phyloP scores from a whole-genome alignment of 2,797 vertebrate genomes.

The Staurois parvus region DNA sequence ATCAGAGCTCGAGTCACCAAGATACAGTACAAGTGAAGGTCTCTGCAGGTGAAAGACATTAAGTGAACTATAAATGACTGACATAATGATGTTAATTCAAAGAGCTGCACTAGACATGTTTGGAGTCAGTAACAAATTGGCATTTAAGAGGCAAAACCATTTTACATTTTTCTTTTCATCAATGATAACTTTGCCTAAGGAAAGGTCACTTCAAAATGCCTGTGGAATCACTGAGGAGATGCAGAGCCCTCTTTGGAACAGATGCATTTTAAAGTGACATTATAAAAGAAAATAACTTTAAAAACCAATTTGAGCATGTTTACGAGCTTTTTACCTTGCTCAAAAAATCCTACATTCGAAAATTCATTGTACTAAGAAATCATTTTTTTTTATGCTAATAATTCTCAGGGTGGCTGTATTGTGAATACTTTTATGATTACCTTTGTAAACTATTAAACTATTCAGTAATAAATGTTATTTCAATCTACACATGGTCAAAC shows the following conservation, averaged over 20 bases:
- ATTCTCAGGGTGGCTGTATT: not conserved
- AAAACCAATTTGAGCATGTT: not conserved
- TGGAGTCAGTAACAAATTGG: constrained; percentile 61
- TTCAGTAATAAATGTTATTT: not conserved
- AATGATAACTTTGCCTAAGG: constrained; percentile 59
- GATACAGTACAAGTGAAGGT: constrained; percentile 57
- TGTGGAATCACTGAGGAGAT: constrained; percentile 42
- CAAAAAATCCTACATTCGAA: not conserved
- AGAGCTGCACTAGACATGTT: constrained; percentile 57
- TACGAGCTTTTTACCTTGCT: not conserved
- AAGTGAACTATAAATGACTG: constrained; percentile 62
- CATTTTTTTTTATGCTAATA: not conserved
- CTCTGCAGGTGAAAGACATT: constrained; percentile 60
- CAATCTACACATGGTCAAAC: not conserved
- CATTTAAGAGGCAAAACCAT: constrained; percentile 58
- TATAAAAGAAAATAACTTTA: constrained; percentile 4
- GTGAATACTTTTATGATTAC: not conserved
- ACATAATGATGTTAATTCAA: constrained; percentile 61
- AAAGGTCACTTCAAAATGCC: constrained; percentile 59
- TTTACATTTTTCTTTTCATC: constrained; percentile 63
- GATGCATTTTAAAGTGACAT: constrained; percentile 16
- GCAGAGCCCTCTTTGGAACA: constrained; percentile 23
- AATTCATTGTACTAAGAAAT: not conserved
- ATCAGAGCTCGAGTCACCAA: constrained; percentile 48
- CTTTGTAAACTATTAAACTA: not conserved